A percentile compares a stretch with the other conserved stretches of the same genome.
phyloP scores from a whole-genome alignment of 2,888 invertebrate species.

The Eristalis arbustorum region DNA sequence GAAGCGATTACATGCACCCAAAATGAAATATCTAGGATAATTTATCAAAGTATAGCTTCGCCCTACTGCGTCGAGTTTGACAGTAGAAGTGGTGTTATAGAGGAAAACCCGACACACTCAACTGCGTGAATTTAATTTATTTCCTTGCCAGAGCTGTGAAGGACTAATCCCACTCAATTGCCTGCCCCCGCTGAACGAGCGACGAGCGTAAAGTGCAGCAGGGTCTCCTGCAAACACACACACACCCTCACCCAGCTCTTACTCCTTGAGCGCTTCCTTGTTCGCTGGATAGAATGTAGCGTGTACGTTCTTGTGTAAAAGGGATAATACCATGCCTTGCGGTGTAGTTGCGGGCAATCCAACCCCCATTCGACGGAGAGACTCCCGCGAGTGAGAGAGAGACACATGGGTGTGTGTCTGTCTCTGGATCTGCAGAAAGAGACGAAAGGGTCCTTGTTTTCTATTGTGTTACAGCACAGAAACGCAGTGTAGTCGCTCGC shows the following conservation, averaged over 20 bases:
- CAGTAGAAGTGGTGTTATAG: constrained; percentile 60
- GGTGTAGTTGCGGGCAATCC: constrained; percentile 68
- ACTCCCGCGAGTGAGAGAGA: neutral
- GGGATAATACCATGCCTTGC: constrained; percentile 67
- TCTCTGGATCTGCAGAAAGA: constrained; percentile 31
- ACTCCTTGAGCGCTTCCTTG: neutral
- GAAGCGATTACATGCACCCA: constrained; percentile 63
- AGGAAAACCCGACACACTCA: constrained; percentile 65
- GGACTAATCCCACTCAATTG: constrained; percentile 66
- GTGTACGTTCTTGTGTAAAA: constrained; percentile 42
- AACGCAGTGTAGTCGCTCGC: constrained; percentile 34
- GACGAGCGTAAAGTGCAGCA: constrained; percentile 38
- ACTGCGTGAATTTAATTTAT: constrained; percentile 70
- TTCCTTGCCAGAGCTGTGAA: constrained; percentile 60
- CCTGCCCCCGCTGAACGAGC: constrained; percentile 32
- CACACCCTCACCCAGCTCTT: too few species aligned
- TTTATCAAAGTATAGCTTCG: constrained; percentile 64
- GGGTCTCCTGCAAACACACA: constrained; percentile 1
- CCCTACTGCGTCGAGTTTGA: constrained; percentile 50
- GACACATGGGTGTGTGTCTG: neutral
- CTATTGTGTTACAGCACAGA: neutral
- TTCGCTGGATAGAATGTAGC: neutral
- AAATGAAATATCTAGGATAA: constrained; percentile 68
- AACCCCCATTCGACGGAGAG: constrained; percentile 36
- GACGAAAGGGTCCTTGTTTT: constrained; percentile 10